phyloP scores from a whole-genome alignment of 2,888 invertebrate genomes.

The Dorcus parallelipipedus region DNA sequence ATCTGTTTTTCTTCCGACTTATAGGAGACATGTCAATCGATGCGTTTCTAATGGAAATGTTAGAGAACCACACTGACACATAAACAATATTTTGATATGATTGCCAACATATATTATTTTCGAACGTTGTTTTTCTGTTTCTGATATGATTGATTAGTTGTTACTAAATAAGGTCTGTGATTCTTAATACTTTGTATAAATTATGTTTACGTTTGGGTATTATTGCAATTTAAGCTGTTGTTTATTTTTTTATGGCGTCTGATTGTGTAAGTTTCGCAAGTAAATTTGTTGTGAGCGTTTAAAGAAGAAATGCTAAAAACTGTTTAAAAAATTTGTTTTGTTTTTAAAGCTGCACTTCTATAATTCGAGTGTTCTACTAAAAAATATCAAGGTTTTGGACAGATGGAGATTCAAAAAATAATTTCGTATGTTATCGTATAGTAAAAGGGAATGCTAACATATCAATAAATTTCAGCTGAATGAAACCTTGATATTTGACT shows the following conservation, averaged over 20 bases:
- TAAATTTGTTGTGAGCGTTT: not conserved
- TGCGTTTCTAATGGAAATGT: conserved; percentile 77
- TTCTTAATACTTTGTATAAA: conserved; percentile 18
- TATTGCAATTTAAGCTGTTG: conserved; percentile 18
- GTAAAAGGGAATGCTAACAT: too few relatives aligned
- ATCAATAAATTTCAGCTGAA: too few relatives aligned
- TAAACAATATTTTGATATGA: conserved; percentile 23
- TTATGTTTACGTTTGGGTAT: conserved; percentile 20
- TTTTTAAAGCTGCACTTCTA: too few relatives aligned
- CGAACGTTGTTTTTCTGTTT: not conserved
- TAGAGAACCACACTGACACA: conserved; percentile 62
- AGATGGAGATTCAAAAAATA: too few relatives aligned
- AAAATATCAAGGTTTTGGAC: too few relatives aligned
- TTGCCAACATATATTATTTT: conserved; percentile 1
- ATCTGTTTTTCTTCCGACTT: conserved; percentile 89
- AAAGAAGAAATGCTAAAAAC: too few relatives aligned
- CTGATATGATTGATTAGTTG: not conserved
- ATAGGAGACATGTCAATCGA: conserved; percentile 85
- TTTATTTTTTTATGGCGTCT: conserved; percentile 7
- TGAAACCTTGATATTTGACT: too few relatives aligned
- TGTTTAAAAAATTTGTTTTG: too few relatives aligned
- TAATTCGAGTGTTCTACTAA: too few relatives aligned
- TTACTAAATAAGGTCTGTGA: conserved; percentile 16
- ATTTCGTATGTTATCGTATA: too few relatives aligned
- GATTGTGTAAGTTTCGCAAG: not conserved